Evolutionary conservation across 2,797 vertebrate species (phyloP), one percentile per base, ranked within the genome.

Genomic region (Saguinus oedipus): DNA sequence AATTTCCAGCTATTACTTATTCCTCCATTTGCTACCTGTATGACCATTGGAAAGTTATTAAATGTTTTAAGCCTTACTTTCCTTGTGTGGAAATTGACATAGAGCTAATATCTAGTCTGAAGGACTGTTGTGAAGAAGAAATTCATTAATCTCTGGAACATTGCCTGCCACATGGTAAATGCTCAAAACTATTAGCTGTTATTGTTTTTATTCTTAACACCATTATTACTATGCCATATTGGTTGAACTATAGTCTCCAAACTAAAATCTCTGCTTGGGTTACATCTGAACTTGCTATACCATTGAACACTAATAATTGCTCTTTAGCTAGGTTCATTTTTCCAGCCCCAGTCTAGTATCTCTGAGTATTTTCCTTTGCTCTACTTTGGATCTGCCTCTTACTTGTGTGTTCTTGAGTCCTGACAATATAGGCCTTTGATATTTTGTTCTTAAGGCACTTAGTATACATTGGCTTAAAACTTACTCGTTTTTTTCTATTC

Each of bases 181-280:
- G 10, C 59, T 94, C 17, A 80, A 79, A 68, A 53, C 44, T 55
- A 9, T 61, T 50, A 81, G 17, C 12, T 48, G 2, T 33, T 68
- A 3, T 86, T 93, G 7, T 93, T 95, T 59, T 48, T 89, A 3
- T 94, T 85, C 44, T 92, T 93, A 83, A 48, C 59, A 44, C 57
- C 36, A 33, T 90, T 85, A 80, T 75, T 75, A 27, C 36, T 46
- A 30, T 57, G 36, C 30, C 4, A 5, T 55, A 30, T 70, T 19
- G 36, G 6, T 84, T 88, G 50, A 61, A 14, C 13, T 68, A 2
- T 26, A 44, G 27, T 68, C 57, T 95, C n/a, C 27, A 64, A 85
- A 81, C 80, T 94, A 83, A 91, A 75, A 75, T 55, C 57, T 92
- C 57, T 86, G 12, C 33, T 88, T 90, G 27, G 75, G 61, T 95